A percentile compares a stretch with the other conserved stretches of the same genome.
Conservation (phyloP, 2,113 vertebrate genomes). For the Cyphomyrus plagiostoma region DNA sequence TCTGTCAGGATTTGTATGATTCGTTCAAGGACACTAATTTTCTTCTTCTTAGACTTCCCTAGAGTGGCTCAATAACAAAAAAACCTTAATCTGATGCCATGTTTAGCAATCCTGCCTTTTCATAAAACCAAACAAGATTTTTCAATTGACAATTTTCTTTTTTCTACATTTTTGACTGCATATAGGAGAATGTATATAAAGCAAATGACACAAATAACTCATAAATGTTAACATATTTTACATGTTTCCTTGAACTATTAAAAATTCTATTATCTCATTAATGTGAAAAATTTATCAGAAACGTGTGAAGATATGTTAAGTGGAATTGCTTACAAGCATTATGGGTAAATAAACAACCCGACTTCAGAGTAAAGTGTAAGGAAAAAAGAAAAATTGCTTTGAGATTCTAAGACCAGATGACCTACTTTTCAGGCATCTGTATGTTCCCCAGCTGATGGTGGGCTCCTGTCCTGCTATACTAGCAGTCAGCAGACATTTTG, state of each 20-base stretch:
- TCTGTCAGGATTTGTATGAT: background rate
- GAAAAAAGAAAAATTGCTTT: background rate
- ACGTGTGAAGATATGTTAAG: background rate
- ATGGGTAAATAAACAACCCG: background rate
- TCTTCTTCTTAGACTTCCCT: background rate
- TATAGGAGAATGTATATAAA: background rate
- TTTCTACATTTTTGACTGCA: background rate
- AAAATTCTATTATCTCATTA: background rate
- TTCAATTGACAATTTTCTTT: background rate
- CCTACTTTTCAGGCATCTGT: conserved; percentile 19
- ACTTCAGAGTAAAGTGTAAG: background rate
- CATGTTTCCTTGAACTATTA: background rate
- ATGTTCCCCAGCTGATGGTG: conserved; percentile 12
- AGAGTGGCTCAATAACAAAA: too few species aligned
- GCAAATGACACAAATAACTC: background rate
- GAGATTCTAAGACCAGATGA: background rate
- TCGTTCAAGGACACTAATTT: background rate
- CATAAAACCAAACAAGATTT: background rate
- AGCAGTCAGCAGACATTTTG: conserved; percentile 27
- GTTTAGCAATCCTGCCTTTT: background rate
- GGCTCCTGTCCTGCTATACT: conserved; percentile 16
- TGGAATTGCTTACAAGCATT: background rate
- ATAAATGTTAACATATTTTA: background rate
- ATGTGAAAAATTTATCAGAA: background rate
- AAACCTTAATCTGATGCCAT: background rate